Base-by-base conservation (phyloP, 2,888 invertebrate species). In the Tetragonula carbonaria region DNA sequence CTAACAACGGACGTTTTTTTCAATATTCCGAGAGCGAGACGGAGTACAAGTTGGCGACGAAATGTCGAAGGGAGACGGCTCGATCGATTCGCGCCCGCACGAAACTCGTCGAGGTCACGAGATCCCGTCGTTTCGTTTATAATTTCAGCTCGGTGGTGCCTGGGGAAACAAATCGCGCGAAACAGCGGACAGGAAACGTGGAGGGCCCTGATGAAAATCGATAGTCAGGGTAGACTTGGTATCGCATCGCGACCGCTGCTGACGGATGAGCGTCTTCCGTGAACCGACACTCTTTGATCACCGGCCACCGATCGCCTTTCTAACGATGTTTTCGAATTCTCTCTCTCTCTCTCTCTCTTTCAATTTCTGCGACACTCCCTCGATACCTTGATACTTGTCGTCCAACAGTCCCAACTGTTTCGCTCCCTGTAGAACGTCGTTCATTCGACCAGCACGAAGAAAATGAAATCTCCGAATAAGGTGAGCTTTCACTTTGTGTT, bases 111-210 rank as follows among this genome's bases (percentile, higher is more conserved):
- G 87, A 75, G 87, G 85, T 88, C 87, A 89, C 87, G 87, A 79
- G 87, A 84, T 87, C 80, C 89, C 80, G 84, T 89, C 87, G 87
- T 88, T 88, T 86, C 87, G 88, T 86, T 82, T 85, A 89, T 87
- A 88, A 89, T 89, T 89, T 89, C 75, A 75, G 77, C 77, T 73
- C 74, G 80, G 72, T 71, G 86, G 45, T 45, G 45, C 45, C 75
- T 88, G 66, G 72, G 82, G 84, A 87, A 87, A 86, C 82, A 84
- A 87, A 88, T 87, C 82, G 88, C 86, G 86, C 81, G 84, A 72
- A 79, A 72, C 59, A 38, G 50, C 67, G 51, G 33, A 21, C n/a
- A 18, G 45, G 53, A 66, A 74, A 62, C 59, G 28, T 11, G 21
- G 57, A 23, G 83, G 57, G 45, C 55, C 14, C 65, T 45, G 76